Evolutionary conservation across 2,797 vertebrate genomes (phyloP), one percentile per base, ranked within the genome.

Genomic region (Pristis pectinata): DNA sequence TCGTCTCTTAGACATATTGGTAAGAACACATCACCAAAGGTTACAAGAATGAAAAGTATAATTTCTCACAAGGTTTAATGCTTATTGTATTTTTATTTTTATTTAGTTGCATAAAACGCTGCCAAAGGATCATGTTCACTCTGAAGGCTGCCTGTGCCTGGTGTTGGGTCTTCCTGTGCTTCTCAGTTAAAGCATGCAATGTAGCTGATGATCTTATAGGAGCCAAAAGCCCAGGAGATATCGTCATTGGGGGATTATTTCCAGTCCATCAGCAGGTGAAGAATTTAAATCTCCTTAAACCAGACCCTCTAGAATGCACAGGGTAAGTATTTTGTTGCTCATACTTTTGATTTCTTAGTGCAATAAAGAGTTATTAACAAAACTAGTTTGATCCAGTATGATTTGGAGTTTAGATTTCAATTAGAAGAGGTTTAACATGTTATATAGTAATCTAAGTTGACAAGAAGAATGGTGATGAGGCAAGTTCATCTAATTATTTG

Each of bases 221-320:
- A 94, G 70, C 92, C 70, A 74, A 8, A 76, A 53, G 70, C 64
- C 67, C 72, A 53, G 92, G 92, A 34, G 70, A 94, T 10, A 94
- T 94, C 22, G 94, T 56, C 7, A 49, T 94, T 27, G 92, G 92
- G 49, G 92, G 92, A 94, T 8, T 94, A 44, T 94, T 94, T 53
- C 27, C 92, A 74, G 27, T 94, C 30, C 92, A 94, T 76, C 44
- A 53, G 3, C 44, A 76, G 15, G 27, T 94, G 67, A 41, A 53
- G 4, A 34, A 76, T 34, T 74, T 56, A 49, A 74, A 30, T 53
- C 70, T 44, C 44, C 8, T 44, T 19, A 76, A 76, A 74, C 92
- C 92, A 53, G 70, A 94, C 13, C 10, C 70, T 76, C 10, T n/a
- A 53, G 27, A 27, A 76, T 94, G 92, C 70, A 94, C 72, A 94